Percentiles rank a stretch among this genome's conserved stretches.
Conservation (phyloP, 2,888 invertebrate species). For the Noctua janthina region DNA sequence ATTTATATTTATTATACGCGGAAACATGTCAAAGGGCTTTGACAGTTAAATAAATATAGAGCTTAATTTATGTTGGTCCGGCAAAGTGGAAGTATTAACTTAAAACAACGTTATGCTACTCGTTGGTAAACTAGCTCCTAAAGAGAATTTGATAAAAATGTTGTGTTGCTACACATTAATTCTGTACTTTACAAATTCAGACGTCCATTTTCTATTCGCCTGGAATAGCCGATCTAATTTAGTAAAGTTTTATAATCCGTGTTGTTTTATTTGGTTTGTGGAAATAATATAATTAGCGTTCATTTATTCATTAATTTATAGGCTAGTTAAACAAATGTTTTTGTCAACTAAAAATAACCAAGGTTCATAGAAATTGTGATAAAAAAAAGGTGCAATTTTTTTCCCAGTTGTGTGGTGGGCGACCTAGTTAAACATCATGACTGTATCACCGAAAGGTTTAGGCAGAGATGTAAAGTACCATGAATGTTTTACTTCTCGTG, state of each 20-base stretch:
- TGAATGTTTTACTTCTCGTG: background rate
- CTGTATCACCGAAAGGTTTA: background rate
- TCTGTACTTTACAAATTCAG: background rate
- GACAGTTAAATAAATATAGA: slow-evolving; percentile 12
- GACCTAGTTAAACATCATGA: background rate
- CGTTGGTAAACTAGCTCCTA: background rate
- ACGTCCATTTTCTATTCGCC: background rate
- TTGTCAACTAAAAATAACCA: background rate
- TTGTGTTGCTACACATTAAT: background rate
- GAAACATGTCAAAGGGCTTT: slow-evolving; percentile 17
- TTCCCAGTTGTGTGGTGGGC: too few relatives aligned
- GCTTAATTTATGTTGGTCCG: background rate
- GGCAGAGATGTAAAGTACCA: background rate
- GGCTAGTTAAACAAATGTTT: background rate
- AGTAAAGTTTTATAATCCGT: background rate
- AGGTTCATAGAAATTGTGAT: background rate
- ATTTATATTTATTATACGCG: background rate
- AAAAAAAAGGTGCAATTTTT: too few relatives aligned
- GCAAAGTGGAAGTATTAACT: background rate
- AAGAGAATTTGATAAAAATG: slow-evolving; percentile 9
- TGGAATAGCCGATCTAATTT: background rate
- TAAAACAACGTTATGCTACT: slow-evolving; percentile 10
- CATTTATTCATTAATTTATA: background rate
- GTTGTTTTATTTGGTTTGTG: background rate
- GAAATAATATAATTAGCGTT: background rate